Percentiles rank a stretch among this genome's conserved stretches.
Conservation (phyloP, 1,140 invertebrate genomes). For the Apis mellifera region DNA sequence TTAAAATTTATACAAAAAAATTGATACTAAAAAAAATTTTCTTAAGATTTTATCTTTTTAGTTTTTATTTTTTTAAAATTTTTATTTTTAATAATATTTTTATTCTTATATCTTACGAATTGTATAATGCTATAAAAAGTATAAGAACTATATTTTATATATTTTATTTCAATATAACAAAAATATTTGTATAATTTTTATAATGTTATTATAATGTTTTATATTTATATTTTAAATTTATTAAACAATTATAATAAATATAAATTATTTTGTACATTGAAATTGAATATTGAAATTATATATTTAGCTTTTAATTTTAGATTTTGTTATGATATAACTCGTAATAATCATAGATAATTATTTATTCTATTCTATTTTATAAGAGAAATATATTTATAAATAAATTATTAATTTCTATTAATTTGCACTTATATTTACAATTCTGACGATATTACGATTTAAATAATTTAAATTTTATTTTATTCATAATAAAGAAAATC, state of each 20-base stretch:
- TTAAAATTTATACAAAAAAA: not conserved
- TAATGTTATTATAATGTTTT: not conserved
- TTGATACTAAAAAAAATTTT: not conserved
- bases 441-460: not conserved
- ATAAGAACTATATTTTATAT: not conserved
- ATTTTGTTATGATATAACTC: not conserved
- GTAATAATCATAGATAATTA: not conserved
- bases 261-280: not conserved
- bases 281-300: not conserved
- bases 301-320: not conserved
- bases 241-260: not conserved
- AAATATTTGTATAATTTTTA: not conserved
- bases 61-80: too few relatives aligned
- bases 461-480: not conserved
- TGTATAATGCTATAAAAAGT: not conserved
- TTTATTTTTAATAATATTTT: not conserved
- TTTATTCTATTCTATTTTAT: slow-evolving; percentile 23
- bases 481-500: not conserved
- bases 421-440: not conserved
- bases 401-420: not conserved
- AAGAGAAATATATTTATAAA: slow-evolving; percentile 5
- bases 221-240: not conserved
- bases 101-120: not conserved
- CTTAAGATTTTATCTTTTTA: not conserved
- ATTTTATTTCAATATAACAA: not conserved